Evolutionary conservation across 2,113 vertebrate species (phyloP), one percentile per base, ranked within the genome.

Genomic region (Pterophyllum scalare): DNA sequence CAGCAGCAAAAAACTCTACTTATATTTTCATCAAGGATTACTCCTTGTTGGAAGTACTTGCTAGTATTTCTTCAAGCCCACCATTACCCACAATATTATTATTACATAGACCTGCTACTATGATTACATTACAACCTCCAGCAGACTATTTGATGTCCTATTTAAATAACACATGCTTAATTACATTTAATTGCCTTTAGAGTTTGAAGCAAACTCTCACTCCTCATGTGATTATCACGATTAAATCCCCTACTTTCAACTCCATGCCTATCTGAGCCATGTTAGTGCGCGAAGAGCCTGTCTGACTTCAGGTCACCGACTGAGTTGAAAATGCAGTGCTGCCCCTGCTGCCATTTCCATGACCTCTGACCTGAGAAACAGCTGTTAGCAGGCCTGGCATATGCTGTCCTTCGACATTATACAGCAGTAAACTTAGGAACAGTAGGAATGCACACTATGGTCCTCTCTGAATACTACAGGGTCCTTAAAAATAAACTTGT

Each of bases 331-430:
- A 85, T 87, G 62, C 81, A 82, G 61, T 11, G 46, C 77, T 14
- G 11, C 40, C 62, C 77, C 43, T 28, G 84, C 84, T 88, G 82
- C 86, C 88, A 82, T 72, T 59, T 80, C 86, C 13, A 14, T 83
- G 75, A 94, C 90, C 90, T 86, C 85, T 89, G 85, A 93, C 89
- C 87, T 59, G n/a, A 43, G 67, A 81, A 80, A 75, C 91, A 92
- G 91, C 90, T 93, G 92, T 83, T 24, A 13, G 77, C 33, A 24
- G 38, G 59, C 35, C 49, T 28, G 75, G 80, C 90, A 88, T 33
- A 35, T 92, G 86, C 54, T 43, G 80, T 56, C 77, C 72, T 80
- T 83, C 3, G 35, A 80, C 80, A 81, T 87, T 89, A 84, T 31
- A 7, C 84, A 75, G 76, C 70, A 82, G 22, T 88, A 80, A 67